Evolutionary conservation across 2,888 invertebrate species (phyloP), one percentile per base, ranked within the genome.

Genomic region (Carcina quercana): DNA sequence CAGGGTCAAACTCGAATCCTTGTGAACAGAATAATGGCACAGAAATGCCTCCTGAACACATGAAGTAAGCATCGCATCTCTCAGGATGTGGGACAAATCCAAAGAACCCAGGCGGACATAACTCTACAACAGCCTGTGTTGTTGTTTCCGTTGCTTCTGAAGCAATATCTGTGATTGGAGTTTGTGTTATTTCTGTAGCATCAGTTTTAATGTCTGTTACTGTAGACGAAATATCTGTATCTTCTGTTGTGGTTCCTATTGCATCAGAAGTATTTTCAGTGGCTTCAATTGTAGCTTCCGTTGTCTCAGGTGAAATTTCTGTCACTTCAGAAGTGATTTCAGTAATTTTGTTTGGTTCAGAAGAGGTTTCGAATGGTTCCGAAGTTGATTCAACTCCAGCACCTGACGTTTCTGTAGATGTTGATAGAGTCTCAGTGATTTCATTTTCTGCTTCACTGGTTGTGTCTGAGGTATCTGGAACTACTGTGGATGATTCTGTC

Each of bases 11-110:
- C 30, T 58, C 49, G 10, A 43, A 40, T 5, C 58, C 60, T 1
- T 42, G 36, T 3, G 36, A 13, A 21, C 60, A 60, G 8, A 28
- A 25, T 1, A 53, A 22, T 4, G 28, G 30, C 2, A 50, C 32
- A 0, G 51, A 32, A 1, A 30, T 22, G n/a, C 61, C 59, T 3
- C 35, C 45, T 1, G 38, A 27, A 25, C 65, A 65, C 28, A 56
- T 31, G 28, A 43, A 54, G 41, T 48, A 66, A 0, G 47, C 42
- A 19, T 56, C 34, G 22, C 68, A 69, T 0, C 27, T 14, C 0
- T 46, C 40, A 0, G 67, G 66, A 28, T 66, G 43, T 0, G 65
- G 43, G 1, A 60, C 28, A 13, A 58, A 56, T 3, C 56, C 61
- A n/a, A 47, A 41, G n/a, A n/a, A n/a, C n/a, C n/a, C n/a, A n/a